Evolutionary conservation across 2,797 vertebrate species (phyloP), one percentile per base, ranked within the genome.

Genomic region (Anguilla megastoma): DNA sequence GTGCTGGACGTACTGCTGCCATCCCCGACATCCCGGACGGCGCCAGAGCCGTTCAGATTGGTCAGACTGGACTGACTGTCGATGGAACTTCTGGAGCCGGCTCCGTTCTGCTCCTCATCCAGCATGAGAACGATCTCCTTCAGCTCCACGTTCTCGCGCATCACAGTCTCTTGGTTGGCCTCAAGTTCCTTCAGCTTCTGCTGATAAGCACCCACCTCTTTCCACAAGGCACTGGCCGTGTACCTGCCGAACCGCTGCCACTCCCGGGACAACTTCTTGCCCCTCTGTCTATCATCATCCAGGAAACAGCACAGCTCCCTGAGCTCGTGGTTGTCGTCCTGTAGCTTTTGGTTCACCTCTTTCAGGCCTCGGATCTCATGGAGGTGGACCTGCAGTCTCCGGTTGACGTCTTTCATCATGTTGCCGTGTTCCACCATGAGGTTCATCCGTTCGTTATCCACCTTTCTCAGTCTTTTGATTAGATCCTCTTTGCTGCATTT

Each of bases 381-480:
- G 91, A 99, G 96, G 95, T 99, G 98, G 92, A 98, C 93, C 96
- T 99, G 98, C 93, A 99, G 95, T 93, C 98, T 91, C 91, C 97
- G 95, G 96, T 99, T 99, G 91, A 99, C 97, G 92, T 99, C 98
- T 92, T 98, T 98, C 97, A 99, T 98, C 93, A 99, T 96, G 96
- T 98, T 98, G 66, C 98, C 96, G 58, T 99, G 98, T 93, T 99
- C 98, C 88, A 98, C 95, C 98, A 99, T 98, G 92, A 98, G 91
- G 95, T 95, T 97, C 97, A 99, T 97, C 91, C 97, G 98, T 91
- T 98, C 98, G 50, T 95, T 90, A 93, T 99, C 98, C 1, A 96
- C 96, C 94, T 96, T 97, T 92, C 97, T 94, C 89, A 99, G 92
- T 87, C 95, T 96, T 93, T 96, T 95, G 91, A 98, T 90, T 92